Evolutionary conservation across 2,113 vertebrate genomes (phyloP), one percentile per base, ranked within the genome.

Genomic region (Pseudopodoces humilis): DNA sequence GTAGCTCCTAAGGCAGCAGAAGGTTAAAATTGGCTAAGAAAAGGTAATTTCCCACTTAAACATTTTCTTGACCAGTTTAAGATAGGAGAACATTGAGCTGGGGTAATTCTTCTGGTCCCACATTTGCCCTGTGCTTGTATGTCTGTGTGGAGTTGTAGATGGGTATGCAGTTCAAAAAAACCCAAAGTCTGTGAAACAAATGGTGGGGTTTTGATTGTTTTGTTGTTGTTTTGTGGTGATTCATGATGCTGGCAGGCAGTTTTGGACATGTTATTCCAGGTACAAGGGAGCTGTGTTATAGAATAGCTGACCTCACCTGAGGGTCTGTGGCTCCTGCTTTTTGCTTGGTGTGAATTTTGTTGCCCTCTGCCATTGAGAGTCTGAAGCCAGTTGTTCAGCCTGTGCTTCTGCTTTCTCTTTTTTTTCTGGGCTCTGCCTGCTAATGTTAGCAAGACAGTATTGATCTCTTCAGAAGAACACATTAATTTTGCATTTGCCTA

Each of bases 401-500:
- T 49, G 58, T 53, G 70, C 64, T 91, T 80, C 59, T 79, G 24
- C 67, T 50, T 35, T 47, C 31, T 59, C 9, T 22, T 12, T 33
- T 70, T 85, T 88, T 69, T 11, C 68, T 37, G 37, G 41, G 46
- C 27, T 78, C 30, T 80, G 67, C 55, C 10, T 43, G 59, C 77
- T 75, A 50, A 63, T 52, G 46, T 60, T 75, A 65, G 87, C 46
- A 31, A 64, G 46, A 22, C 11, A 15, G 28, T 85, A 91, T 94
- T 71, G 91, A 92, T 94, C 83, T 88, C 78, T 63, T 44, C 21
- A 87, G 53, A 74, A 87, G 79, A 82, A 82, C 64, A 74, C 70
- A 33, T 83, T 71, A 49, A 62, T 80, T 93, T 83, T 83, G 67
- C 75, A 86, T 94, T 96, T 95, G 30, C 63, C 27, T 62, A 52